These are phyloP conservation scores for Cistogaster globosa DNA, from an alignment of 2,888 invertebrate species.

Conservation along the genomic window DNA sequence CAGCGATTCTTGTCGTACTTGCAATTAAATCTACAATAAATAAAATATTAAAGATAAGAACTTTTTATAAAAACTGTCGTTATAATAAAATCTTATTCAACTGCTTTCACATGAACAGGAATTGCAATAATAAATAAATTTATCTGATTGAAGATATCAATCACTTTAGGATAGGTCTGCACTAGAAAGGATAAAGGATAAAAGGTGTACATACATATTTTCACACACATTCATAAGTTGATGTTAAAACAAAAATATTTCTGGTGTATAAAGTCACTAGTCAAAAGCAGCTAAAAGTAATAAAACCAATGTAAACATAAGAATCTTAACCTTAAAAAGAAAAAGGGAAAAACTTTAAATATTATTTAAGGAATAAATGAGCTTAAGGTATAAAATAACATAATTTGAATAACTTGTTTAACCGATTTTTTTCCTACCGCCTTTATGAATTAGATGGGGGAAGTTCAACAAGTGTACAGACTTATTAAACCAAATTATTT, in stretches of 20 bases:
- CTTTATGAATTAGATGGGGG: no score
- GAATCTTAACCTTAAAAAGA: conserved; percentile 20
- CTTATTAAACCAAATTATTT: no score
- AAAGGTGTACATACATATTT: no score
- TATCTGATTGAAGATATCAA: conserved; percentile 57
- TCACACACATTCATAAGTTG: not conserved
- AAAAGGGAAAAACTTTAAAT: not conserved
- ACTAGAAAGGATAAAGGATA: not conserved
- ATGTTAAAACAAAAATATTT: conserved; percentile 36
- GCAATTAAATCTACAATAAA: no score
- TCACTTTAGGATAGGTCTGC: conserved; percentile 54
- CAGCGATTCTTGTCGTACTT: no score
- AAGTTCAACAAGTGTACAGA: no score
- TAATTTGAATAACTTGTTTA: conserved; percentile 50
- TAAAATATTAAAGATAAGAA: no score
- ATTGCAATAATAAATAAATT: conserved; percentile 50
- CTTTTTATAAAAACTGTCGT: no score
- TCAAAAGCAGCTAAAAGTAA: not conserved
- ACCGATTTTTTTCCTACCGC: not conserved
- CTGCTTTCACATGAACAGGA: conserved; percentile 16
- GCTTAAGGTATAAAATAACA: conserved; percentile 41
- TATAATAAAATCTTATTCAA: not conserved
- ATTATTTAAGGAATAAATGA: conserved; percentile 22
- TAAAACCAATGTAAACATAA: not conserved
- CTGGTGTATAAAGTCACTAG: not conserved